phyloP scores from a whole-genome alignment of 2,888 invertebrate genomes.

The Iphiclides podalirius region DNA sequence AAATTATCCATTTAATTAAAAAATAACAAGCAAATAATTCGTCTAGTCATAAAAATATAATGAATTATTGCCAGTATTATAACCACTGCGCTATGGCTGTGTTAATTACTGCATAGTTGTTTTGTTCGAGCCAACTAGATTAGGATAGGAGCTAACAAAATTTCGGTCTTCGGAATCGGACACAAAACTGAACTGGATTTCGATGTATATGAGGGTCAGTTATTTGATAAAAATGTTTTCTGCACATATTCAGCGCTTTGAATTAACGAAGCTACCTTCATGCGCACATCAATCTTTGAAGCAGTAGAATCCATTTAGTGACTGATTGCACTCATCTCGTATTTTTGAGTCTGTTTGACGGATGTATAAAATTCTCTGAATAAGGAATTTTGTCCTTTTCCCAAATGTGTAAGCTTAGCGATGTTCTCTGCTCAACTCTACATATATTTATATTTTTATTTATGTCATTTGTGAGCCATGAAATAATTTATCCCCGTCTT shows the following conservation, averaged over 20 bases:
- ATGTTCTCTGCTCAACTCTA: too few species aligned
- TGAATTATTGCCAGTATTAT: background rate
- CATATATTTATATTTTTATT: too few species aligned
- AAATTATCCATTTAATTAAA: too few species aligned
- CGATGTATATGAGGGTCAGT: background rate
- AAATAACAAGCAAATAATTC: background rate
- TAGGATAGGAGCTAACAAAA: conserved; percentile 8
- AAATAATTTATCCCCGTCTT: too few species aligned
- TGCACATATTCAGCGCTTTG: background rate
- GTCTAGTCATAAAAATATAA: too few species aligned
- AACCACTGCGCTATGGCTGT: background rate
- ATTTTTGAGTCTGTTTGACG: background rate
- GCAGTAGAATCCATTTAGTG: background rate
- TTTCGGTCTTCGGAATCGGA: background rate
- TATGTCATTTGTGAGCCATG: too few species aligned
- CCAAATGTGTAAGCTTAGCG: too few species aligned
- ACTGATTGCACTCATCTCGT: background rate
- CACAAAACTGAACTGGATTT: conserved; percentile 6
- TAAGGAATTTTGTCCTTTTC: background rate
- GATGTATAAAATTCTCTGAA: background rate
- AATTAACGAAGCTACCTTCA: background rate
- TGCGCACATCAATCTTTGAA: background rate
- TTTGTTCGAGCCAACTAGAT: conserved; percentile 2
- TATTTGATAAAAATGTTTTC: background rate
- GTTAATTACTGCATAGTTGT: conserved; percentile 5